Base-by-base conservation (phyloP, 2,888 invertebrate species). In the Sphaeridia pumilis region DNA sequence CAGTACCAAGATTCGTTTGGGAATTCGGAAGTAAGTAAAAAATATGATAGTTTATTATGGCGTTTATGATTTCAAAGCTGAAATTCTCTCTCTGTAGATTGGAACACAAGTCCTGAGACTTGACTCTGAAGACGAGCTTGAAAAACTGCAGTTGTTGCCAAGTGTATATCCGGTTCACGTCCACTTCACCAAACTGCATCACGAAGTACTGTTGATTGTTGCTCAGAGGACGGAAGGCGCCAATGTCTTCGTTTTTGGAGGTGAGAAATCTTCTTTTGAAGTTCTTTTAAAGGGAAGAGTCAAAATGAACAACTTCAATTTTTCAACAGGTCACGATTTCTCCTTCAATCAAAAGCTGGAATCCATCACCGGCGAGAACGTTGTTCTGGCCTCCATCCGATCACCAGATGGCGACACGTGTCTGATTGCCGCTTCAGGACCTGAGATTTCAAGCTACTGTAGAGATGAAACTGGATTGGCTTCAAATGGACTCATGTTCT, bases 101-200 rank as follows among this genome's bases (percentile, higher is more conserved):
- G 64, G 64, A 24, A 64, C 64, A 1, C 38, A 53, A 20, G 48
- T 64, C 0, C 38, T 64, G 10, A 46, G 56, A 31, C 58, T 64
- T 56, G 50, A 58, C 27, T 50, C 52, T 2, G 27, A 53, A 21
- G 59, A 58, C 5, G 49, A 58, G 31, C 25, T 64, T 12, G 64
- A 64, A 46, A 56, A 58, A 41, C 54, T 64, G 2, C 64, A 64
- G 43, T 45, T 64, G 4, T 52, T 64, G 2, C 61, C 59, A 58
- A 62, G 58, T 28, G 46, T 57, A 17, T 36, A 47, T n/a, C 61
- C 64, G 12, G 49, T 52, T 4, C 38, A 52, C 3, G 25, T 64
- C 2, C 46, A 52, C 2, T 59, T 59, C 43, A 53, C 61, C 17
- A 52, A 31, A 10, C 52, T 58, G 3, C 52, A 54, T 12, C 49